Evolutionary conservation across 2,888 invertebrate genomes (phyloP).

Genomic region (Metopia argyrocephala): DNA sequence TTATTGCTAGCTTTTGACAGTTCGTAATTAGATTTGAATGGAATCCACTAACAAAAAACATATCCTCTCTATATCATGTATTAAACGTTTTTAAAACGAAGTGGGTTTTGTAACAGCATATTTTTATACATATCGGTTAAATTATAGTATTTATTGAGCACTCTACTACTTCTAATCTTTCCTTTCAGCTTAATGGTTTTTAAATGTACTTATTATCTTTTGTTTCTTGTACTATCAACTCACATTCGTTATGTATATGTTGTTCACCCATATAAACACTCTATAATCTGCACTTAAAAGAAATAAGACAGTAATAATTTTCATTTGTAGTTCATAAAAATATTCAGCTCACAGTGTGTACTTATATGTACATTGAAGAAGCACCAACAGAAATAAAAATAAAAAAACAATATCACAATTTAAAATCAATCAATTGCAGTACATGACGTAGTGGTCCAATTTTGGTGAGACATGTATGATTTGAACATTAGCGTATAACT

Average conservation of each 20-base stretch:
- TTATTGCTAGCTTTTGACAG: conserved; percentile 50
- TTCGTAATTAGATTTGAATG: not conserved
- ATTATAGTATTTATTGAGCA: not conserved
- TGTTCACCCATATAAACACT: too few species aligned
- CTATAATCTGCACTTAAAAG: not conserved
- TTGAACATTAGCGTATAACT: too few species aligned
- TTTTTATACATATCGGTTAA: not conserved
- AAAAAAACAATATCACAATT: not conserved
- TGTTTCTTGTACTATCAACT: not conserved
- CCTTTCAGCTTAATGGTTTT: not conserved
- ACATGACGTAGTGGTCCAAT: too few species aligned
- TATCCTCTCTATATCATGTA: not conserved
- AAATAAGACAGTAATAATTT: too few species aligned
- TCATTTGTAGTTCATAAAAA: too few species aligned
- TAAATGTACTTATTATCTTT: not conserved
- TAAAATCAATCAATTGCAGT: not conserved
- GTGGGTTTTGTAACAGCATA: not conserved
- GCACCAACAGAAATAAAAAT: not conserved
- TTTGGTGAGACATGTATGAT: too few species aligned
- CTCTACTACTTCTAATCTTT: not conserved
- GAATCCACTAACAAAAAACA: conserved; percentile 45
- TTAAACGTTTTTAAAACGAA: not conserved
- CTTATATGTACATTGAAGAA: too few species aligned
- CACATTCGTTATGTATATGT: not conserved
- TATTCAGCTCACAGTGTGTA: too few species aligned